A percentile compares a stretch with the other conserved stretches of the same genome.
Evolutionary conservation across 2,113 vertebrate genomes (phyloP).

Genomic region (Lepisosteus oculatus): DNA sequence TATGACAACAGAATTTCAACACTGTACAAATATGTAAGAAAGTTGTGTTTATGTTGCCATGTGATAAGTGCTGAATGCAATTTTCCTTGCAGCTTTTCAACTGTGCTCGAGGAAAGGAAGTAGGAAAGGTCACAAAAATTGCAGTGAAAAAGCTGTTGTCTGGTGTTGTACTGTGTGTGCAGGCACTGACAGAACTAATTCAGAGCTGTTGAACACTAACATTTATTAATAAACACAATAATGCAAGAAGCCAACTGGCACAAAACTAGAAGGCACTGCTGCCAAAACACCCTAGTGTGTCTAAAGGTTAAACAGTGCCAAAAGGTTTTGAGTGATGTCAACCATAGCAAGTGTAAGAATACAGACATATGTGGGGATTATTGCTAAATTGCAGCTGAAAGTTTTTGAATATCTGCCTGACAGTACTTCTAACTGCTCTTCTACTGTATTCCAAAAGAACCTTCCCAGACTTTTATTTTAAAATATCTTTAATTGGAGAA

Average conservation of each 20-base stretch:
- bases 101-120: neutral
- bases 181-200: slow-evolving; percentile 2
- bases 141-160: neutral
- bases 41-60: no score
- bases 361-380: neutral
- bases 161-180: neutral
- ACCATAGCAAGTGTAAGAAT: neutral
- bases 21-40: neutral
- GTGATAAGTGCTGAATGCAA: no score
- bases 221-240: slow-evolving; percentile 18
- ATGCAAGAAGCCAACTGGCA: slow-evolving; percentile 3
- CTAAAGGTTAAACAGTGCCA: slow-evolving; percentile 12
- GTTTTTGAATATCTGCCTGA: neutral
- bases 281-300: slow-evolving; percentile 10
- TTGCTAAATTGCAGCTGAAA: neutral
- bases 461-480: no score
- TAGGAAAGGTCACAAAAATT: neutral
- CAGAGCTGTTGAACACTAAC: slow-evolving; percentile 4
- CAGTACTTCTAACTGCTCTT: neutral
- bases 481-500: no score
- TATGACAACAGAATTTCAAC: neutral
- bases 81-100: neutral
- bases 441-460: neutral
- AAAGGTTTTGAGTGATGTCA: slow-evolving; percentile 4
- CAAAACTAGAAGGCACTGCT: neutral